These are phyloP conservation scores for Volucella inanis DNA, from an alignment of 2,888 invertebrate species.

Conservation along the genomic window DNA sequence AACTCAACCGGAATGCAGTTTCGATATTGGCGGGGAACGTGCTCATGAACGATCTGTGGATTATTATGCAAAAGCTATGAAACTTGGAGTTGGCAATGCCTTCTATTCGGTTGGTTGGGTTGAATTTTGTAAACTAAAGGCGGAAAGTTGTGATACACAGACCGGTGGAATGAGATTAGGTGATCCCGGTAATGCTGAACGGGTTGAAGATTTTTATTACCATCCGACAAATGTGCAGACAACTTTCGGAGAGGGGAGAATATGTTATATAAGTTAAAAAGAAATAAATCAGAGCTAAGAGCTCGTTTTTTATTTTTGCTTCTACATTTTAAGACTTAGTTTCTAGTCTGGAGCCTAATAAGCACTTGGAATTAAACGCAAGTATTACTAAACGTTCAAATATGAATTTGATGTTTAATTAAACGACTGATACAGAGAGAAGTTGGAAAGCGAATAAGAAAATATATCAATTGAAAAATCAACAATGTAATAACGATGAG, in stretches of 20 bases:
- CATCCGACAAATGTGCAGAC: conserved; percentile 28
- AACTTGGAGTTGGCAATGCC: conserved; percentile 2
- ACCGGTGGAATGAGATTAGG: conserved; percentile 32
- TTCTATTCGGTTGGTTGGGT: conserved; percentile 29
- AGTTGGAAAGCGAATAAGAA: no score
- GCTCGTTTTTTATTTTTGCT: conserved; percentile 16
- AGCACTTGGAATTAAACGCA: no score
- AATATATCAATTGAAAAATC: no score
- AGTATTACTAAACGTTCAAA: no score
- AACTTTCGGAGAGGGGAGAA: conserved; percentile 19
- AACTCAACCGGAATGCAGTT: conserved; percentile 84
- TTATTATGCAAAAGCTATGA: conserved; percentile 81
- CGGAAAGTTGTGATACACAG: conserved; percentile 7
- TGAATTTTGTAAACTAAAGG: conserved; percentile 24
- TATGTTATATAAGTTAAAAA: conserved; percentile 5
- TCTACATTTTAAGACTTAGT: no score
- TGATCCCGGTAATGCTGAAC: conserved; percentile 11
- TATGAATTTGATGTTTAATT: no score
- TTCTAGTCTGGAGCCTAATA: no score
- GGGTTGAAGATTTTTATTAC: conserved; percentile 42
- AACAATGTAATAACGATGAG: no score
- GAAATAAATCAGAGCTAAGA: not conserved
- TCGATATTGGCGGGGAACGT: conserved; percentile 79
- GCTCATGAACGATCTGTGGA: conserved; percentile 80
- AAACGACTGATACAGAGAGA: no score